phyloP scores from a whole-genome alignment of 2,888 invertebrate species.

The Lasius fuliginosus region DNA sequence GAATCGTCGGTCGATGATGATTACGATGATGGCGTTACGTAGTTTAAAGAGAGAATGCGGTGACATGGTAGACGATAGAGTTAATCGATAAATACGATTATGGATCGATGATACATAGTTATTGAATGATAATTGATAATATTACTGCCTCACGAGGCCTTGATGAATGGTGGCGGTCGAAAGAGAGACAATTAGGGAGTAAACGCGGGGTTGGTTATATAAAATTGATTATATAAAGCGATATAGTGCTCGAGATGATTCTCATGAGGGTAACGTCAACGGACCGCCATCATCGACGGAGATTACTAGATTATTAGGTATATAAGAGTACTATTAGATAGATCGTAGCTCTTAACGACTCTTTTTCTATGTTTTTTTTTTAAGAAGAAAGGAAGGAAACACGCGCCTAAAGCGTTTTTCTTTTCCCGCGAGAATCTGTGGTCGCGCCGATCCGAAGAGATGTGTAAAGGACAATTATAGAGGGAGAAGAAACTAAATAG shows the following conservation, averaged over 20 bases:
- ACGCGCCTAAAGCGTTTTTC: constrained; percentile 60
- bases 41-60: constrained; percentile 46
- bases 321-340: constrained; percentile 75
- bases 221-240: background rate
- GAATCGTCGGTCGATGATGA: constrained; percentile 30
- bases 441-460: constrained; percentile 74
- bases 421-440: constrained; percentile 64
- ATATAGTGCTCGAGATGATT: constrained; percentile 20
- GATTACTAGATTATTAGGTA: constrained; percentile 84
- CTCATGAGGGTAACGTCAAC: constrained; percentile 50
- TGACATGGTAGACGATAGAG: constrained; percentile 63
- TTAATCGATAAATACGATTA: constrained; percentile 71
- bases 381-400: constrained; percentile 62
- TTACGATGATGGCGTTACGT: constrained; percentile 45
- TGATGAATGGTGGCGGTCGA: constrained; percentile 81
- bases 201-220: background rate
- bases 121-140: constrained; percentile 80
- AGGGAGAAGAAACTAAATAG: constrained; percentile 26
- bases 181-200: constrained; percentile 43
- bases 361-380: constrained; percentile 65
- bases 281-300: constrained; percentile 82
- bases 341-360: constrained; percentile 73
- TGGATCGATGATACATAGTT: constrained; percentile 81
- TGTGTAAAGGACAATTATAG: constrained; percentile 56
- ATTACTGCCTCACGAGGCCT: constrained; percentile 86